Evolutionary conservation across 2,888 invertebrate species (phyloP), one percentile per base, ranked within the genome.

Genomic region (Pantelozetes paolii): DNA sequence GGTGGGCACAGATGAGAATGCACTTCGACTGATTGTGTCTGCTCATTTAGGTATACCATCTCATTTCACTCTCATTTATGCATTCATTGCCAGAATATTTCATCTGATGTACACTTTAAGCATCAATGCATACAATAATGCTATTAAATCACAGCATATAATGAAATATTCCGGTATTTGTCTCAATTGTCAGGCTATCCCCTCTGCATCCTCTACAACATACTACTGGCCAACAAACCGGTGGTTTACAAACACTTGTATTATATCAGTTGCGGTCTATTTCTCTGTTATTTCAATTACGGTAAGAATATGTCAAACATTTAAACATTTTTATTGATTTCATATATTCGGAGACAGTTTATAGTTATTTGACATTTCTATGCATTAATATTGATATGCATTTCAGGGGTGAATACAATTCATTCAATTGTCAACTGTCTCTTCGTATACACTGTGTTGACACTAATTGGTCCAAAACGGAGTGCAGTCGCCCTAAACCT

Each of bases 261-360:
- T 83, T 92, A 94, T 81, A 85, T 88, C 9, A 28, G 84, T 0
- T 86, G 87, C 76, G 94, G 95, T 18, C 80, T 92, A 6, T 83
- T 86, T 1, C 84, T 95, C 77, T 91, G 91, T 70, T 88, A 87
- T 78, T 94, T 89, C 82, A 95, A 95, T 82, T 95, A 92, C 84
- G 94, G 94, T 87, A 82, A 82, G 81, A 54, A 23, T 36, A 1
- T 1, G n/a, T 11, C 1, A 20, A 45, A 18, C 45, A 2, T 15
- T 45, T 45, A 15, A 45, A 45, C 15, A 45, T 9, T 45, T 11
- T 15, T 45, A 45, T 6, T 45, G 15, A 18, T 15, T 15, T 11
- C 36, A 45, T 11, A 2, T 45, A 6, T 45, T 18, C 18, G 45
- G n/a, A n/a, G n/a, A n/a, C n/a, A n/a, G n/a, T n/a, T n/a, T n/a